These are phyloP conservation scores for Planiliza haematocheilus DNA, from an alignment of 2,113 vertebrate genomes.

Conservation along the genomic window DNA sequence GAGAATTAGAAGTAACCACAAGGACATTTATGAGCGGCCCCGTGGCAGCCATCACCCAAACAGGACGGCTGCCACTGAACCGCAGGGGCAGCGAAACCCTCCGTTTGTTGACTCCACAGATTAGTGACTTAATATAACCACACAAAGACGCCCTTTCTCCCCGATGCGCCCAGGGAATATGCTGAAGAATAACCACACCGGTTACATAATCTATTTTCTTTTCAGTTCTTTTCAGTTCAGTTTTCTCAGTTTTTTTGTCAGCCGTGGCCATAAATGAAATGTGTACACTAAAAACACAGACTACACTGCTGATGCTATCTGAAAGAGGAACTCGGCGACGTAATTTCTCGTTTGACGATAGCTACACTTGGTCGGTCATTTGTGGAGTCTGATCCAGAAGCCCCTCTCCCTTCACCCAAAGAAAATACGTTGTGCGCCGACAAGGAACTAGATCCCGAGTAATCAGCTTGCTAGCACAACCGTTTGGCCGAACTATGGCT, in stretches of 20 bases:
- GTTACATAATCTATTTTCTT: conserved; percentile 52
- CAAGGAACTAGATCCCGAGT: no score
- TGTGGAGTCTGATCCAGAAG: not conserved
- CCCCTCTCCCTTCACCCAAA: conserved; percentile 2
- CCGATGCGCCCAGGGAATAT: conserved; percentile 30
- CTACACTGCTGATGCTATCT: not conserved
- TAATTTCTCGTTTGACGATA: not conserved
- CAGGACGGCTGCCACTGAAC: conserved; percentile 57
- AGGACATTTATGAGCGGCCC: conserved; percentile 61
- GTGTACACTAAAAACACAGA: not conserved
- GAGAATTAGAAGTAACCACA: conserved; percentile 56
- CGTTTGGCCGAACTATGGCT: not conserved
- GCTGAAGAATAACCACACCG: conserved; percentile 21
- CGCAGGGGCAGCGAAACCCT: conserved; percentile 62
- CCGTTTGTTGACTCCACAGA: conserved; percentile 67
- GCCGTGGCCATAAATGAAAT: not conserved
- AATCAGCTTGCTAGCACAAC: not conserved
- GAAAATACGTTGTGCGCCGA: no score
- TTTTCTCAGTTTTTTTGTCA: conserved; percentile 6
- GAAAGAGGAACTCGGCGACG: not conserved
- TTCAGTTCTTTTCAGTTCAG: not conserved
- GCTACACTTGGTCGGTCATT: not conserved
- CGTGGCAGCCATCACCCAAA: conserved; percentile 63
- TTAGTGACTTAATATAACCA: conserved; percentile 68
- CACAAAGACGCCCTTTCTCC: conserved; percentile 71